phyloP scores from a whole-genome alignment of 37 sponge, comb jelly and placozoan species.

The Theonella swinhoei region DNA sequence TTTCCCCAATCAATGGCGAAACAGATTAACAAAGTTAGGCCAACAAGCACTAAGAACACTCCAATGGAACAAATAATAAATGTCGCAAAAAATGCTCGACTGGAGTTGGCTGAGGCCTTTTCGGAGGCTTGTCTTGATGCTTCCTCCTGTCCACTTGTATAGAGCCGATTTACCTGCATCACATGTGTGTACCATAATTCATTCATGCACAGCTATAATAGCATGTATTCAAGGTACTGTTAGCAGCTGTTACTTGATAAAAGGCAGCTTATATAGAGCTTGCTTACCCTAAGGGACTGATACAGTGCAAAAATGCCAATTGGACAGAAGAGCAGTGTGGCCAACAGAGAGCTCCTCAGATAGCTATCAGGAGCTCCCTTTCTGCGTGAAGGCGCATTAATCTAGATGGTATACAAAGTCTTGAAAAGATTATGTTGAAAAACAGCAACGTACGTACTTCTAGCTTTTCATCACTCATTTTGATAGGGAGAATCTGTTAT shows the following conservation, averaged over 20 bases:
- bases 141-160: neutral
- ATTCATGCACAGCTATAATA: no score
- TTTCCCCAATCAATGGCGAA: neutral
- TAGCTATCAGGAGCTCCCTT: conserved; percentile 2
- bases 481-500: no score
- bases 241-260: no score
- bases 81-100: neutral
- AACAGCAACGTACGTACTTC: no score
- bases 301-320: conserved; percentile 7
- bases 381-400: neutral
- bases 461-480: no score
- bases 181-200: neutral
- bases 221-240: no score
- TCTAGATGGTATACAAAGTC: no score
- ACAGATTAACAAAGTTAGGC: neutral
- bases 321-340: neutral
- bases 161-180: neutral
- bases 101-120: neutral
- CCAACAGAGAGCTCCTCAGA: neutral
- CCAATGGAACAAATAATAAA: neutral
- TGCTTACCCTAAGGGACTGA: neutral
- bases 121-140: neutral
- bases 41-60: neutral
- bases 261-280: no score
- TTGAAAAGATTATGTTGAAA: no score